A percentile compares a stretch with the other conserved stretches of the same genome.
Conservation (phyloP, 2,888 invertebrate species). For the Platyscelio sp. region DNA sequence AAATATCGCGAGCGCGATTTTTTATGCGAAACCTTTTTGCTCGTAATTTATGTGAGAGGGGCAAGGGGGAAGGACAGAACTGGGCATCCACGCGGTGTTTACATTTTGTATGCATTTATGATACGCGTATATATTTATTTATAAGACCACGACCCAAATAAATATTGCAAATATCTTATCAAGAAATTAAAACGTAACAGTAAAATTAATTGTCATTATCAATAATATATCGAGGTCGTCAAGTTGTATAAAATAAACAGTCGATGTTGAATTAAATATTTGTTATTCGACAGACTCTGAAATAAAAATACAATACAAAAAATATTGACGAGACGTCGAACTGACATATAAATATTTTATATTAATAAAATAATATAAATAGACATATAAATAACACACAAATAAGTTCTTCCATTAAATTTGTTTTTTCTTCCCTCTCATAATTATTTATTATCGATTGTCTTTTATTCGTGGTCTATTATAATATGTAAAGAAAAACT, state of each 20-base stretch:
- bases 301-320: constrained; percentile 57
- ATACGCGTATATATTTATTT: constrained; percentile 32
- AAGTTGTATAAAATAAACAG: constrained; percentile 60
- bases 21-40: constrained; percentile 56
- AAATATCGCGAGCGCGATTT: constrained; percentile 57
- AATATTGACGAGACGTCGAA: constrained; percentile 49
- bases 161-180: constrained; percentile 38
- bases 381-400: constrained; percentile 57
- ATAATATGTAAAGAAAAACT: constrained; percentile 57
- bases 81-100: constrained; percentile 27
- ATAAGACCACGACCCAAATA: constrained; percentile 55
- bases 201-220: constrained; percentile 55
- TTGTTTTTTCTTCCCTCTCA: constrained; percentile 25
- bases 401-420: constrained; percentile 53
- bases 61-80: not conserved
- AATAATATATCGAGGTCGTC: constrained; percentile 66
- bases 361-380: too few species aligned
- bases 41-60: constrained; percentile 36
- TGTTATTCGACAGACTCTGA: constrained; percentile 55
- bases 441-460: constrained; percentile 54
- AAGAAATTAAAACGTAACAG: constrained; percentile 53
- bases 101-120: constrained; percentile 38
- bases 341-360: constrained; percentile 52
- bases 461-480: constrained; percentile 35
- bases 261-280: constrained; percentile 62